phyloP scores from a whole-genome alignment of 2,113 vertebrate species.

The Calonectris borealis region DNA sequence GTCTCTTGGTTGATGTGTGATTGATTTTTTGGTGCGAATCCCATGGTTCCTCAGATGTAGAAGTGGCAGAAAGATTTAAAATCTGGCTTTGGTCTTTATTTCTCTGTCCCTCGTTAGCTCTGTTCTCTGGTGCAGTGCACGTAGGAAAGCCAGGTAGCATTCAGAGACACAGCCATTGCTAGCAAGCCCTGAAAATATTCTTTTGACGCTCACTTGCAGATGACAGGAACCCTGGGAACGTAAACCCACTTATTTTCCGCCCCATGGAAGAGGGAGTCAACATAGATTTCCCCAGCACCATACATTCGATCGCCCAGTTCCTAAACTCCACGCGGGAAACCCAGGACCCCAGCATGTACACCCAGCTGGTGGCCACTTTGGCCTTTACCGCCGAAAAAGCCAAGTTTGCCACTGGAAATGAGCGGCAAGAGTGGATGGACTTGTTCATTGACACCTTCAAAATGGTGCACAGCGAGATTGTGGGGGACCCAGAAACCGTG shows the following conservation, averaged over 20 bases:
- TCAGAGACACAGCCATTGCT: background rate
- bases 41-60: rapidly evolving
- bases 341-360: conserved; percentile 80
- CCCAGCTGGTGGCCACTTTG: conserved; percentile 92
- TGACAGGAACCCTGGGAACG: conserved; percentile 79
- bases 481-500: conserved; percentile 86
- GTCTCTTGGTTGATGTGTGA: background rate
- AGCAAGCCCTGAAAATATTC: conserved; percentile 82
- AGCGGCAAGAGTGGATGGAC: conserved; percentile 92
- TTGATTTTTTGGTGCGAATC: background rate
- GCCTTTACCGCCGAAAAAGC: conserved; percentile 96
- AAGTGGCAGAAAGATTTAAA: background rate
- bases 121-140: background rate
- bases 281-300: conserved; percentile 86
- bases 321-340: conserved; percentile 86
- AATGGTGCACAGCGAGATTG: conserved; percentile 92
- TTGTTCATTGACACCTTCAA: conserved; percentile 97
- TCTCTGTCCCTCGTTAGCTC: background rate
- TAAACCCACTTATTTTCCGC: conserved; percentile 83
- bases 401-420: conserved; percentile 88
- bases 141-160: background rate
- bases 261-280: conserved; percentile 86
- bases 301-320: conserved; percentile 85
- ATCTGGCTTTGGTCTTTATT: background rate
- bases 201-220: conserved; percentile 97